Percentiles rank a stretch among this genome's conserved stretches.
These are phyloP conservation scores for Dicyrtomina minuta DNA, from an alignment of 2,888 invertebrate species.

Conservation along the genomic window DNA sequence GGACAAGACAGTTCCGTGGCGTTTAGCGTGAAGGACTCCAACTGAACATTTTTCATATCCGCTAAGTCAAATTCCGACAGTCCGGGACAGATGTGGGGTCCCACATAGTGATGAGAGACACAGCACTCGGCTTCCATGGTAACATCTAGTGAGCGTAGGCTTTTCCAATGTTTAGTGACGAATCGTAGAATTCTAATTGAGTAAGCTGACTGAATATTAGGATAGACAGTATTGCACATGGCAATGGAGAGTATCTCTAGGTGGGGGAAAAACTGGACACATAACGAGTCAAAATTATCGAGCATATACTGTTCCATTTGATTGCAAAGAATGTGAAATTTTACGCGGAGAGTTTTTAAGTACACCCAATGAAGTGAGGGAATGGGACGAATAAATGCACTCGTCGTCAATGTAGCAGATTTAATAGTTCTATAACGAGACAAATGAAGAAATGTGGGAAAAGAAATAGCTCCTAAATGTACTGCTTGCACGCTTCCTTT, in stretches of 20 bases:
- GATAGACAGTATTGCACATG: slow-evolving; percentile 4
- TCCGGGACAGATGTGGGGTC: slow-evolving; percentile 14
- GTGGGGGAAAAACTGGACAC: slow-evolving; percentile 6
- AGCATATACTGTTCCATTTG: slow-evolving; percentile 20
- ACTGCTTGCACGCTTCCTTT: slow-evolving; percentile 13
- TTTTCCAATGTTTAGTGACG: slow-evolving; percentile 17
- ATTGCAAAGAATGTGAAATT: slow-evolving; percentile 13
- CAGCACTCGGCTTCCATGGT: slow-evolving; percentile 25
- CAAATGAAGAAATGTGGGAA: slow-evolving; percentile 16
- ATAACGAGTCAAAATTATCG: slow-evolving; percentile 21
- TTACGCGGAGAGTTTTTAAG: slow-evolving; percentile 9
- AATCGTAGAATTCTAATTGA: slow-evolving; percentile 19
- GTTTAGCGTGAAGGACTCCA: not conserved
- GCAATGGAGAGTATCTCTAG: slow-evolving; percentile 13
- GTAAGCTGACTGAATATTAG: slow-evolving; percentile 22
- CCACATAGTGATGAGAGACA: slow-evolving; percentile 6
- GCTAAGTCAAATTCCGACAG: not conserved
- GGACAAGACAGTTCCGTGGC: slow-evolving; percentile 21
- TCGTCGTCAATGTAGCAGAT: slow-evolving; percentile 10
- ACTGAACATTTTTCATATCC: slow-evolving; percentile 18
- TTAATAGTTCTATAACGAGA: slow-evolving; percentile 1
- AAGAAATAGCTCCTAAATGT: slow-evolving; percentile 5
- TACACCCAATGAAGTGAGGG: slow-evolving; percentile 10
- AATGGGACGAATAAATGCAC: slow-evolving; percentile 17
- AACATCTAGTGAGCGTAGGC: slow-evolving; percentile 2